Percentiles rank a stretch among this genome's conserved stretches.
Evolutionary conservation across 2,888 invertebrate species (phyloP).

Genomic region (Drosophila neotestacea): DNA sequence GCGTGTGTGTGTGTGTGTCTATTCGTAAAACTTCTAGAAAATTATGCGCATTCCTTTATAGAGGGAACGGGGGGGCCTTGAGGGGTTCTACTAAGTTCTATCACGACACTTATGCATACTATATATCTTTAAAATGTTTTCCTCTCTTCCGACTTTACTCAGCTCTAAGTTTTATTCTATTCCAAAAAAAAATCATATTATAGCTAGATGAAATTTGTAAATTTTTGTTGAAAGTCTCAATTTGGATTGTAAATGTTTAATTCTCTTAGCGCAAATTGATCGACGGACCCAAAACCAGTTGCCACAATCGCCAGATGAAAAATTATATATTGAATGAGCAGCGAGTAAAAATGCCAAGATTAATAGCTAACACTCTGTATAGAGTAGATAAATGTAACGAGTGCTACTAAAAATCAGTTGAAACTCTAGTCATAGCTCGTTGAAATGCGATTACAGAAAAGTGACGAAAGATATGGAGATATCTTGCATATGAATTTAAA

Average conservation of each 20-base stretch:
- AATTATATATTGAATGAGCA: background rate
- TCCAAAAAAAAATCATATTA: constrained; percentile 8
- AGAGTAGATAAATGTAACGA: background rate
- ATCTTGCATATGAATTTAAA: background rate
- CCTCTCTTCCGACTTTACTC: background rate
- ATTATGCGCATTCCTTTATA: constrained; percentile 40
- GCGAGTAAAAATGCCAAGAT: background rate
- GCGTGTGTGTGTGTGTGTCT: constrained; percentile 15
- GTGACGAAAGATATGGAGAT: background rate
- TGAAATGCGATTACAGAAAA: background rate
- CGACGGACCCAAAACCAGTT: constrained; percentile 2
- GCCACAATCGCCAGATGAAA: background rate
- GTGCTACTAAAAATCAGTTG: background rate
- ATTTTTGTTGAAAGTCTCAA: constrained; percentile 53
- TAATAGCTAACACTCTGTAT: no score
- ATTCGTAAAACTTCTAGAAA: constrained; percentile 59
- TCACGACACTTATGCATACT: constrained; percentile 48
- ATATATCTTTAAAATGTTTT: constrained; percentile 26
- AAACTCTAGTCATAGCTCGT: no score
- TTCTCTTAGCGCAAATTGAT: constrained; percentile 10
- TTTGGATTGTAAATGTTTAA: constrained; percentile 57
- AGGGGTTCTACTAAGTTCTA: constrained; percentile 43
- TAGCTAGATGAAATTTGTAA: constrained; percentile 26
- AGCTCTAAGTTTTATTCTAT: constrained; percentile 11
- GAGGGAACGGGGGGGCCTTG: constrained; percentile 15